These are phyloP conservation scores for Octodonta nipae DNA, from an alignment of 2,888 invertebrate species.

Conservation along the genomic window DNA sequence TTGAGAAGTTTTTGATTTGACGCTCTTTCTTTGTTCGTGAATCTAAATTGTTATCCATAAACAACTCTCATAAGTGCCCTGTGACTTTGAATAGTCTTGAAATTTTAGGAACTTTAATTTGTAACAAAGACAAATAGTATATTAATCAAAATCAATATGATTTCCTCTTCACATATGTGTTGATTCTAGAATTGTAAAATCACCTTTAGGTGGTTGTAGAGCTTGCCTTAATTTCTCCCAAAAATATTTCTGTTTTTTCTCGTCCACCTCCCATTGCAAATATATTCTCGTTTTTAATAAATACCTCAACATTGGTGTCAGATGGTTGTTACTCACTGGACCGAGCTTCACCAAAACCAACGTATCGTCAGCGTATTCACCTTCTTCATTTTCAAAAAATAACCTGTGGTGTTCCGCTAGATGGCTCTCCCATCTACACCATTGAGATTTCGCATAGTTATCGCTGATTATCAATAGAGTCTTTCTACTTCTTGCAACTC, in stretches of 20 bases:
- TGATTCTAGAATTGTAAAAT: no score
- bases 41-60: no score
- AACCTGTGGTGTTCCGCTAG: conserved; percentile 52
- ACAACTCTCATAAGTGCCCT: no score
- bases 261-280: conserved; percentile 45
- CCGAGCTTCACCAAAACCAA: conserved; percentile 50
- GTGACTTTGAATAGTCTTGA: no score
- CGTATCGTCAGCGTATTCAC: conserved; percentile 42
- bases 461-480: conserved; percentile 54
- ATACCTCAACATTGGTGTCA: conserved; percentile 47
- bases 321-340: conserved; percentile 40
- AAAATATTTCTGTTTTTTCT: conserved; percentile 27
- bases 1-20: no score
- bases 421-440: conserved; percentile 60
- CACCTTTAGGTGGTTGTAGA: conserved; percentile 19
- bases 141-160: no score
- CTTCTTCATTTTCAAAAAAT: conserved; percentile 40
- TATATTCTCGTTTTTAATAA: conserved; percentile 52
- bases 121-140: no score
- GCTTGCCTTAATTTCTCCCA: conserved; percentile 30
- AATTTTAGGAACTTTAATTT: no score
- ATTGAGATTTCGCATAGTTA: conserved; percentile 54
- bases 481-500: conserved; percentile 50
- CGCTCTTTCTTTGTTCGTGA: no score
- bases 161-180: no score